A percentile compares a stretch with the other conserved stretches of the same genome.
phyloP scores from a whole-genome alignment of 2,797 vertebrate species.

The Gambusia yucatana region DNA sequence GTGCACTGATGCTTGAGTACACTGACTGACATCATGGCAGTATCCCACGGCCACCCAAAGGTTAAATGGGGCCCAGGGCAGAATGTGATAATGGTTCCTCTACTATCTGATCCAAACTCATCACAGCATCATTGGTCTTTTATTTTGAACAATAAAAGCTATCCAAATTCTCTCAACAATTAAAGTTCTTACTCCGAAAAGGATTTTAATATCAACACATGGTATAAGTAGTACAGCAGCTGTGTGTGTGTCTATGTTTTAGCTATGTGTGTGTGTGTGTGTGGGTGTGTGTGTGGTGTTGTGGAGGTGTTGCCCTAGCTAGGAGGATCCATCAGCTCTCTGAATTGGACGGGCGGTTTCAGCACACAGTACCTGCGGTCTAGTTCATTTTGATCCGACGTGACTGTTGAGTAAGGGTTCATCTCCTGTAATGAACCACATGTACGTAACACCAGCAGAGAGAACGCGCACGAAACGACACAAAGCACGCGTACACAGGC shows the following conservation, averaged over 20 bases:
- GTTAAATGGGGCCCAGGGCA: too few species aligned
- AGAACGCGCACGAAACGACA: constrained; percentile 26
- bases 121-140: too few species aligned
- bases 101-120: too few species aligned
- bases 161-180: too few species aligned
- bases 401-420: constrained; percentile 82
- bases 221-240: neutral
- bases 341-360: constrained; percentile 69
- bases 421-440: constrained; percentile 79
- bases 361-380: constrained; percentile 87
- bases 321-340: constrained; percentile 49
- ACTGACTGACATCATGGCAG: too few species aligned
- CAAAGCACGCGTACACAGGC: constrained; percentile 15
- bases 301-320: constrained; percentile 34
- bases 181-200: too few species aligned
- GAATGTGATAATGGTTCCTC: too few species aligned
- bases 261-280: constrained; percentile 13
- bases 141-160: too few species aligned
- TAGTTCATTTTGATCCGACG: constrained; percentile 82
- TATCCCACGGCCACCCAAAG: too few species aligned
- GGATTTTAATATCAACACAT: neutral
- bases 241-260: constrained; percentile 7
- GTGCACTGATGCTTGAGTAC: too few species aligned
- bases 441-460: constrained; percentile 18
- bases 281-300: constrained; percentile 18